Evolutionary conservation across 2,113 vertebrate species (phyloP).

Genomic region (Mormoops blainvillei): DNA sequence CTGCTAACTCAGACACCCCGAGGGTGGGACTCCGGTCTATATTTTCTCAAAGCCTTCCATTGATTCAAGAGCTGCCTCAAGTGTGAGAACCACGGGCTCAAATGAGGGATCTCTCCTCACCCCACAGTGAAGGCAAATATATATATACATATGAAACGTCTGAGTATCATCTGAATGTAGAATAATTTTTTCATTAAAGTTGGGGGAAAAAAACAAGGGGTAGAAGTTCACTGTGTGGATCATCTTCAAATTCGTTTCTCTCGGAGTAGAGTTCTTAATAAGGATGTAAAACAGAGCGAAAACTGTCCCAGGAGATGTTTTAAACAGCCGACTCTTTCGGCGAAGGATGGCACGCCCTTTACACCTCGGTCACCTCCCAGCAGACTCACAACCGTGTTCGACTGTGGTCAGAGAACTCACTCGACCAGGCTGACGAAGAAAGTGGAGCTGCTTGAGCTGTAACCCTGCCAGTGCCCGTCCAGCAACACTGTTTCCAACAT

Average conservation of each 20-base stretch:
- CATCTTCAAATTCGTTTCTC: slow-evolving; percentile 38
- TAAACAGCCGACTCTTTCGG: slow-evolving; percentile 2
- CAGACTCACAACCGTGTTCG: neutral
- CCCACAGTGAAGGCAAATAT: neutral
- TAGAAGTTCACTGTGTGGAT: slow-evolving; percentile 28
- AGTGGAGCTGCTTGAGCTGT: neutral
- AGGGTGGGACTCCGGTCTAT: neutral
- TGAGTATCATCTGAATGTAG: neutral
- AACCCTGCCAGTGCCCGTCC: neutral
- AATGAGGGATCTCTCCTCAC: neutral
- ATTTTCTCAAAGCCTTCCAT: neutral
- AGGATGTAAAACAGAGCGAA: slow-evolving; percentile 7
- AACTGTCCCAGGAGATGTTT: slow-evolving; percentile 32
- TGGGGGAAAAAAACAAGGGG: neutral
- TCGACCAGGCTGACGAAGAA: neutral
- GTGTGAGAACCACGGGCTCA: neutral
- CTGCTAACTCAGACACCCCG: neutral
- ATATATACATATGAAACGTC: neutral
- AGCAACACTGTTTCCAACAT: neutral
- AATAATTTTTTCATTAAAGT: neutral
- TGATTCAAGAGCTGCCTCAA: neutral
- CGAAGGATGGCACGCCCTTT: neutral
- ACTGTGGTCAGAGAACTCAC: neutral
- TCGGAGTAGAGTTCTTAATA: slow-evolving; percentile 23
- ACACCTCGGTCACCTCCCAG: neutral